Evolutionary conservation across 2,888 invertebrate species (phyloP), one percentile per base, ranked within the genome.

Genomic region (Synergus laeviventris): DNA sequence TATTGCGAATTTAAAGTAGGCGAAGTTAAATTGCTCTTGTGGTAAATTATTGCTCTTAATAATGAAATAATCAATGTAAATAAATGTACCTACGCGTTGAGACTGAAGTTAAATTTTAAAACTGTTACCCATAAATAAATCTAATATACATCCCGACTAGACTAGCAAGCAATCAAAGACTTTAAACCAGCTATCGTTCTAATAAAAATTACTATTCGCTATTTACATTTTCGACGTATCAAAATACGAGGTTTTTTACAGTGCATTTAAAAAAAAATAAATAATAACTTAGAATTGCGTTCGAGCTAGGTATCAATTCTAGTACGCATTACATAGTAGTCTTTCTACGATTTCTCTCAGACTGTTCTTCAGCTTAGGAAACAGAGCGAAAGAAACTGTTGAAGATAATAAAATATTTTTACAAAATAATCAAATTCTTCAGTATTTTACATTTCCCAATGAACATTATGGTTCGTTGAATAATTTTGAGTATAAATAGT

Each of bases 81-180:
- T 61, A 76, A 75, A 78, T 64, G 70, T 60, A 61, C 74, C 73
- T 75, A 54, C 16, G 70, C 54, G 70, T 18, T 16, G n/a, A n/a
- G n/a, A 31, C 31, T 66, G 24, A 66, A 66, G 16, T 66, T 45
- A 18, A 66, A 45, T 54, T 49, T 49, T 45, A 45, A 75, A 54
- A 73, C 18, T 70, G 16, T 24, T 49, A 16, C 45, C 31, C 45
- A 31, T 49, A 75, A 62, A 78, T 79, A 78, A 82, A 81, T 73
- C 62, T 60, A 77, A 54, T 61, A 24, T 73, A 56, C 78, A 66
- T 76, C 80, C 82, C 85, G 89, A 89, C 89, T 89, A 89, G 89
- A 89, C 86, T 88, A 88, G 86, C 84, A 86, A 88, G 87, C 88
- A 81, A 88, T 86, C 80, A 76, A 31, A 83, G 80, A 86, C 81